phyloP scores from a whole-genome alignment of 53 echinoderm and acorn worm species.

The Henricia sp. region DNA sequence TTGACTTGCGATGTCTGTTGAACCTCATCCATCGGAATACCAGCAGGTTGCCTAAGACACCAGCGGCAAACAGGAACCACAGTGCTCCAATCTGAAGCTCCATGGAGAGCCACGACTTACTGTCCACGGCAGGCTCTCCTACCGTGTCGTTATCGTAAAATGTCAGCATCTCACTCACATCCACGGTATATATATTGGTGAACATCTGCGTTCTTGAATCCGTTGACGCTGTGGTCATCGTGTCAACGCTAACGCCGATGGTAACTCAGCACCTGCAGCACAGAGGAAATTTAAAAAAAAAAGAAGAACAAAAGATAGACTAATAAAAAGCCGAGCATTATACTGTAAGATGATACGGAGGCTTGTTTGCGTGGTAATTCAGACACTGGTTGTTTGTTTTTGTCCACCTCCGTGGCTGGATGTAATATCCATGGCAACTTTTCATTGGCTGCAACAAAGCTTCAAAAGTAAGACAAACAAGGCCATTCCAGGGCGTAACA shows the following conservation, averaged over 20 bases:
- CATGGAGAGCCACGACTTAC: slow-evolving; percentile 42
- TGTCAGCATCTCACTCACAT: slow-evolving; percentile 45
- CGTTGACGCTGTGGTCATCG: slow-evolving; percentile 41
- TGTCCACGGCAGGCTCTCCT: slow-evolving; percentile 29
- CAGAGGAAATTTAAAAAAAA: slow-evolving; percentile 33
- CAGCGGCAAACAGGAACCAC: slow-evolving; percentile 86
- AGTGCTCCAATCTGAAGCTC: slow-evolving; percentile 50
- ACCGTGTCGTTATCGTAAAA: slow-evolving; percentile 53
- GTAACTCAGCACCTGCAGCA: slow-evolving; percentile 44
- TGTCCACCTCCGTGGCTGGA: slow-evolving; percentile 1
- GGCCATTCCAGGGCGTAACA: neutral
- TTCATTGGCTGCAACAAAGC: neutral
- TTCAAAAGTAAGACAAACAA: slow-evolving; percentile 1
- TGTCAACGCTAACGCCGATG: slow-evolving; percentile 6
- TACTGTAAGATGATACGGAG: slow-evolving; percentile 20
- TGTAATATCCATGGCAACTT: slow-evolving; percentile 19
- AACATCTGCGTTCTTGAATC: slow-evolving; percentile 57
- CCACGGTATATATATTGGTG: slow-evolving; percentile 56
- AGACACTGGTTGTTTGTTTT: slow-evolving; percentile 22
- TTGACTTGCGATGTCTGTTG: slow-evolving; percentile 80
- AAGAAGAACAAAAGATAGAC: slow-evolving; percentile 1
- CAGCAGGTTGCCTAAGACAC: slow-evolving; percentile 81
- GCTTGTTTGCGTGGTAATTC: slow-evolving; percentile 26
- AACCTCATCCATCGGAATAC: slow-evolving; percentile 89
- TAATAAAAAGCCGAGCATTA: slow-evolving; percentile 24